phyloP scores from a whole-genome alignment of 2,113 vertebrate genomes.

The Psammodynastes pulverulentus region DNA sequence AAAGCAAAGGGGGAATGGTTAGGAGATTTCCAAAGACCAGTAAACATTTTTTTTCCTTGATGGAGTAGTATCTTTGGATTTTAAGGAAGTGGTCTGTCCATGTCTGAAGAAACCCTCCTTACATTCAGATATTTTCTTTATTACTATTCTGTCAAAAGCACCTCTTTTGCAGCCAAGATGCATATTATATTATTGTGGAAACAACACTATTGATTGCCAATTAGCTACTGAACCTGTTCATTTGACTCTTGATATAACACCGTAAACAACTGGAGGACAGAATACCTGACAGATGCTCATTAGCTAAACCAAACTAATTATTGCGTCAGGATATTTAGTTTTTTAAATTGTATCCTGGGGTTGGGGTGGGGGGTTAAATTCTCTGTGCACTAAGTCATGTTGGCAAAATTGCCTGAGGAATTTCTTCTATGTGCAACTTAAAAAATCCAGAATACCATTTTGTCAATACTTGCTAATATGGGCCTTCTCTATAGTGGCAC shows the following conservation, averaged over 20 bases:
- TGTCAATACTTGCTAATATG: not conserved
- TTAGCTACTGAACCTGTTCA: not conserved
- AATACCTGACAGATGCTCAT: not conserved
- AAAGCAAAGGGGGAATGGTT: not conserved
- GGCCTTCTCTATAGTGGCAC: not conserved
- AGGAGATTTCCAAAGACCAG: not conserved
- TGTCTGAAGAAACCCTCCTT: not conserved
- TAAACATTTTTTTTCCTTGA: not conserved
- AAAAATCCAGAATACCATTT: not conserved
- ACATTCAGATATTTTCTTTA: not conserved
- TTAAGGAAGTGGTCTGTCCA: not conserved
- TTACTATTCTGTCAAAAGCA: not conserved
- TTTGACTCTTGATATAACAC: not conserved
- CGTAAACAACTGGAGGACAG: not conserved
- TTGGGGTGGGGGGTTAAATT: not conserved
- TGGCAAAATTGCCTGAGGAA: not conserved
- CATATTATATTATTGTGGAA: not conserved
- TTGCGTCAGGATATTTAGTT: not conserved
- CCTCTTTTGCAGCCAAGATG: not conserved
- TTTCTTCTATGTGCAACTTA: not conserved
- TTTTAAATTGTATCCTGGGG: not conserved
- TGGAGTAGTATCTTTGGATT: not conserved
- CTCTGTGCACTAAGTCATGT: not conserved
- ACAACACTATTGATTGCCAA: not conserved
- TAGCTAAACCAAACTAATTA: not conserved